Percentiles rank a stretch among this genome's conserved stretches.
Conservation (phyloP, 2,888 invertebrate genomes). For the Cordilura impudica region DNA sequence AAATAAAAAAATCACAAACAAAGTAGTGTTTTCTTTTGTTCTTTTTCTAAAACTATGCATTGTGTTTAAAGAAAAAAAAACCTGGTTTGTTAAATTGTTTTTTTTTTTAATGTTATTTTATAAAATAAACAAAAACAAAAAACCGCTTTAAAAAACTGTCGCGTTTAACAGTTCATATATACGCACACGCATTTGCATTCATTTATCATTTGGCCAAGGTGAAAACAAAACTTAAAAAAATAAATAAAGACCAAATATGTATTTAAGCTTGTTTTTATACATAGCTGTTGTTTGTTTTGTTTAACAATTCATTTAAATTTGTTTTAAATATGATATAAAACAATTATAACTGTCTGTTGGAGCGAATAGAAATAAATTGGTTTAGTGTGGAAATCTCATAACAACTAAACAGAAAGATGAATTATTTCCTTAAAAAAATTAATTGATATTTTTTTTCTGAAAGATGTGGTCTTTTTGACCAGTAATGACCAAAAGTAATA, state of each 20-base stretch:
- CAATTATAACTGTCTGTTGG: background rate
- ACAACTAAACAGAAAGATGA: background rate
- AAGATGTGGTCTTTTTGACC: too few species aligned
- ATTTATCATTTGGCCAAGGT: constrained; percentile 43
- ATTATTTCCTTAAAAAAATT: background rate
- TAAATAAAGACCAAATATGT: background rate
- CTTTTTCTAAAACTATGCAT: background rate
- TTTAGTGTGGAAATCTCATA: background rate
- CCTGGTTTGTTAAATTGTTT: too few species aligned
- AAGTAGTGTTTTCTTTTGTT: too few species aligned
- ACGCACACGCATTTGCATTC: constrained; percentile 9
- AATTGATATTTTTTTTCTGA: background rate
- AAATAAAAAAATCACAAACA: too few species aligned
- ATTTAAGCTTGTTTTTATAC: constrained; percentile 7
- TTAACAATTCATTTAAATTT: constrained; percentile 1
- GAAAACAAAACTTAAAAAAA: constrained; percentile 13
- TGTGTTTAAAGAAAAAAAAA: background rate
- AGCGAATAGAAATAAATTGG: background rate
- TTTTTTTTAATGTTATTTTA: background rate
- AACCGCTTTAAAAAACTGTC: background rate
- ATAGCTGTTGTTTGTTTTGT: constrained; percentile 18
- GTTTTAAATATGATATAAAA: background rate
- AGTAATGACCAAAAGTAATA: too few species aligned
- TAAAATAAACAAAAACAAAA: background rate
- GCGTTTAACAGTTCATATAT: background rate